Evolutionary conservation across 2,113 vertebrate genomes (phyloP).

Genomic region (Actinemys pallida): DNA sequence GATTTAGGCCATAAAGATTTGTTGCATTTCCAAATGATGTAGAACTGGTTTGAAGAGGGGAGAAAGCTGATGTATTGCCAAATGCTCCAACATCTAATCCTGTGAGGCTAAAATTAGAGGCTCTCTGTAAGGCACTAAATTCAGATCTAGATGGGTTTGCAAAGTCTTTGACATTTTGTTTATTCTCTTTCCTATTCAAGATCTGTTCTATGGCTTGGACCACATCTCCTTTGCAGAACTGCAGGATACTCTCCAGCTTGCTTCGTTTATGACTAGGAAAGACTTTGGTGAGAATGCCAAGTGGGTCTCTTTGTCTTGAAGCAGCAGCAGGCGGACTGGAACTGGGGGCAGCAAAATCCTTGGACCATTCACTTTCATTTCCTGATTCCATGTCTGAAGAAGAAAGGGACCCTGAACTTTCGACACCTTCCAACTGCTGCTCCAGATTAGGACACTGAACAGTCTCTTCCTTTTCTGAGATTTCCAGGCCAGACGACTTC

Average conservation of each 20-base stretch:
- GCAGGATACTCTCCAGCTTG: constrained; percentile 82
- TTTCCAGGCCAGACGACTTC: constrained; percentile 27
- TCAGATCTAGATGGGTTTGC: constrained; percentile 46
- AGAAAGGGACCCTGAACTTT: constrained; percentile 82
- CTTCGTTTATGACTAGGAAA: constrained; percentile 85
- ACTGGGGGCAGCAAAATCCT: constrained; percentile 58
- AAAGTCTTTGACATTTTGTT: constrained; percentile 44
- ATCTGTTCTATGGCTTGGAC: constrained; percentile 89
- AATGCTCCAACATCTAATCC: constrained; percentile 70
- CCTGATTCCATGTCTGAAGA: constrained; percentile 89
- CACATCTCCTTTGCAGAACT: constrained; percentile 86
- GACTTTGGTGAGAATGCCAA: constrained; percentile 87
- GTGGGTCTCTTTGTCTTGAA: constrained; percentile 80
- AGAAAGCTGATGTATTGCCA: constrained; percentile 86
- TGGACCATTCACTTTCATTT: constrained; percentile 85
- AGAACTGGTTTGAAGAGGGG: constrained; percentile 80
- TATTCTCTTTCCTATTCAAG: constrained; percentile 81
- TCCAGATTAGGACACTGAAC: constrained; percentile 71
- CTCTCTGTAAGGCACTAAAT: constrained; percentile 52
- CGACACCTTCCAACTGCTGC: constrained; percentile 78
- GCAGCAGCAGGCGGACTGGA: constrained; percentile 8
- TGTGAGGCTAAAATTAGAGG: constrained; percentile 69
- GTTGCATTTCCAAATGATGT: constrained; percentile 68
- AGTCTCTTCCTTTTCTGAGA: constrained; percentile 43
- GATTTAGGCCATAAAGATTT: constrained; percentile 78